Percentiles rank a stretch among this genome's conserved stretches.
phyloP scores from a whole-genome alignment of 2,888 invertebrate genomes.

The Podabrus alpinus region DNA sequence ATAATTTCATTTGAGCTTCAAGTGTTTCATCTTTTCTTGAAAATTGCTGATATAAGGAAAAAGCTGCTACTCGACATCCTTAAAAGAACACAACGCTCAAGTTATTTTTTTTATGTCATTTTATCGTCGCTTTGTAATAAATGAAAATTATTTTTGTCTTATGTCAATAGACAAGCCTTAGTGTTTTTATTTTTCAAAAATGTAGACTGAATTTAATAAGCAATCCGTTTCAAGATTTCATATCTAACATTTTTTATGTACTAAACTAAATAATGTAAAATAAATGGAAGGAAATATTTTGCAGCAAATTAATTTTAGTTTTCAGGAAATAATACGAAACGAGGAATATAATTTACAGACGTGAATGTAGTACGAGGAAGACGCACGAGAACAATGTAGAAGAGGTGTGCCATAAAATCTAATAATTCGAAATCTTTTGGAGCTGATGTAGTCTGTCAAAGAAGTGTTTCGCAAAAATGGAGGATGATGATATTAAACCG shows the following conservation, averaged over 20 bases:
- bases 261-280: neutral
- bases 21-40: neutral
- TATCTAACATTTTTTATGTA: neutral
- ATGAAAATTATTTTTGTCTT: neutral
- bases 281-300: neutral
- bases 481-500: neutral
- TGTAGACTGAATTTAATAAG: neutral
- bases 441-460: slow-evolving; percentile 11
- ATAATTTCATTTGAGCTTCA: neutral
- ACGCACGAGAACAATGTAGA: neutral
- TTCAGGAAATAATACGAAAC: neutral
- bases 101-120: neutral
- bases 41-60: neutral
- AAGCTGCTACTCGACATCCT: neutral
- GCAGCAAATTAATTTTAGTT: neutral
- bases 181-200: neutral
- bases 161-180: too few relatives aligned
- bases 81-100: neutral
- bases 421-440: slow-evolving; percentile 7
- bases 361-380: neutral
- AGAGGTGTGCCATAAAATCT: slow-evolving; percentile 3
- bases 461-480: slow-evolving; percentile 8
- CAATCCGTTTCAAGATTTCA: too few relatives aligned
- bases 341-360: neutral
- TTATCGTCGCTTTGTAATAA: neutral